Evolutionary conservation across 1,140 invertebrate genomes (phyloP).

Genomic region (Hormaphis cornu): DNA sequence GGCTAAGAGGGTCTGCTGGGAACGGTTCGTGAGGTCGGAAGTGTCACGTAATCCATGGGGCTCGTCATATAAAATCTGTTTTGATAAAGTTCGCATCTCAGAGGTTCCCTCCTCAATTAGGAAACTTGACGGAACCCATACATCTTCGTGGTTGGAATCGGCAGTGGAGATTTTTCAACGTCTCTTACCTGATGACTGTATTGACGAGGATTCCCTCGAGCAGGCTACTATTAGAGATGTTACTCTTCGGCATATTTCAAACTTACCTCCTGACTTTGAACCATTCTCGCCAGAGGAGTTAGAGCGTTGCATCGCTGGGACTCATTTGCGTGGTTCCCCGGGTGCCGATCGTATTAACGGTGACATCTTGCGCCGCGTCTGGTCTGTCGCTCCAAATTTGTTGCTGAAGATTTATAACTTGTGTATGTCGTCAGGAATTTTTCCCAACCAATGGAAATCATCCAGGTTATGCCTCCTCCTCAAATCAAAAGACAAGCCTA

Average conservation of each 20-base stretch:
- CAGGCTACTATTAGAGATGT: not conserved
- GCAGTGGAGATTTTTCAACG: no score
- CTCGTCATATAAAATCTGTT: not conserved
- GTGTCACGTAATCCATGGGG: not conserved
- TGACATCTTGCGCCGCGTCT: not conserved
- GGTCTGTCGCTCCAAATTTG: not conserved
- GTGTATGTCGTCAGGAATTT: not conserved
- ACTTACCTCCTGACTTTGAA: not conserved
- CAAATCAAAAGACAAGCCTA: not conserved
- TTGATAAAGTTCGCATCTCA: no score
- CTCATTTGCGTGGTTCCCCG: not conserved
- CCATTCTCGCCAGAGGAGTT: not conserved
- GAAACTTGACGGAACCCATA: no score
- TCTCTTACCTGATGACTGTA: no score
- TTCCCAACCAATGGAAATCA: not conserved
- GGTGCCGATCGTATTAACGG: not conserved
- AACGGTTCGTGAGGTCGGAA: not conserved
- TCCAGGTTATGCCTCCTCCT: not conserved
- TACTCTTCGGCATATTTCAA: not conserved
- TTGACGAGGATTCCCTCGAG: no score
- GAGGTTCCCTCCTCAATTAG: no score
- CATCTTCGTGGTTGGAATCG: no score
- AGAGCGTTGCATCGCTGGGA: not conserved
- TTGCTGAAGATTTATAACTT: slow-evolving; percentile 9
- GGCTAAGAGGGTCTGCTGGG: not conserved